Percentiles rank a stretch among this genome's conserved stretches.
These are phyloP conservation scores for Leptinotarsa texana DNA, from an alignment of 1,140 invertebrate genomes.

Conservation along the genomic window DNA sequence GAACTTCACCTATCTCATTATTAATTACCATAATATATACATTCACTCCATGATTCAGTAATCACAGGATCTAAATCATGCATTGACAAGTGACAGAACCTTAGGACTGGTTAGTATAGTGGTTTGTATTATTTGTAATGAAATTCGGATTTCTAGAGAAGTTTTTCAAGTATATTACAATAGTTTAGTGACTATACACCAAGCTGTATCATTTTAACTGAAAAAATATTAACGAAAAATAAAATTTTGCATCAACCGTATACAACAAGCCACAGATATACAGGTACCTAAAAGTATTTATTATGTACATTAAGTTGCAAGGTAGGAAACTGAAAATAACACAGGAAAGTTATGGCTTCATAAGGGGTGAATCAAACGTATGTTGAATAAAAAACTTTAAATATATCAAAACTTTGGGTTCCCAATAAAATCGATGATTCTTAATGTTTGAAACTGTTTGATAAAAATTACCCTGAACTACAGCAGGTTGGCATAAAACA, in stretches of 20 bases:
- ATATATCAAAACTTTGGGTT: too few species aligned
- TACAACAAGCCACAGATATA: constrained; percentile 54
- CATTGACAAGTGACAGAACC: not conserved
- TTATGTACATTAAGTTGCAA: constrained; percentile 34
- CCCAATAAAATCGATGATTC: too few species aligned
- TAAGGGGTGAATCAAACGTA: not conserved
- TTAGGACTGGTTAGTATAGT: constrained; percentile 19
- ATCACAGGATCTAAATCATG: not conserved
- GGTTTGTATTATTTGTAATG: constrained; percentile 37
- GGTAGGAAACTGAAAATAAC: constrained; percentile 37
- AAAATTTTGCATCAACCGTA: constrained; percentile 46
- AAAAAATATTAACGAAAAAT: constrained; percentile 40
- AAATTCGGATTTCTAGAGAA: constrained; percentile 57
- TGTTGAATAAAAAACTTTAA: too few species aligned
- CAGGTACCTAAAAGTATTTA: constrained; percentile 49
- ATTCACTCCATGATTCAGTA: not conserved
- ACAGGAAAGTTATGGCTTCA: constrained; percentile 47
- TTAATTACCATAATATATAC: not conserved
- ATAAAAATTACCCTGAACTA: too few species aligned
- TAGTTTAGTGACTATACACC: constrained; percentile 46
- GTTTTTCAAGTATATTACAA: constrained; percentile 51
- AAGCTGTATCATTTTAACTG: constrained; percentile 42
- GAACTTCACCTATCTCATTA: constrained; percentile 3
- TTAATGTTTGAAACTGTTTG: too few species aligned
- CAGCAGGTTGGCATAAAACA: too few species aligned